phyloP scores from a whole-genome alignment of 2,797 vertebrate genomes.

The Petrocephalus schoutedeni region DNA sequence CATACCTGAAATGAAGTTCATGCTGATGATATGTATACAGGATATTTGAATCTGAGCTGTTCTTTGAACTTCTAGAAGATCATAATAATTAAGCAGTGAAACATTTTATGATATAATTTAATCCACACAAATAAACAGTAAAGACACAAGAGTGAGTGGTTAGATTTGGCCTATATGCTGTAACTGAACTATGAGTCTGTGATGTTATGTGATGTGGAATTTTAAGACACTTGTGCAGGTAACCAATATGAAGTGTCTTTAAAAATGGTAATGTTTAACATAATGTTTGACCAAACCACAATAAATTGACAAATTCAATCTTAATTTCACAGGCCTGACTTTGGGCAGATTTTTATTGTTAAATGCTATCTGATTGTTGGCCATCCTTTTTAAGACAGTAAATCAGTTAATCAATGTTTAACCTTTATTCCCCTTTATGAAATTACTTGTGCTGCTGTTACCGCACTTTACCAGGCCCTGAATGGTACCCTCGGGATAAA shows the following conservation, averaged over 20 bases:
- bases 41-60: not conserved
- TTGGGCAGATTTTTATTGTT: slow-evolving; percentile 28
- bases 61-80: not conserved
- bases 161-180: not conserved
- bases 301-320: not conserved
- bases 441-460: slow-evolving; percentile 37
- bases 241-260: not conserved
- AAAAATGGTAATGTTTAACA: not conserved
- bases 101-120: not conserved
- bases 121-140: not conserved
- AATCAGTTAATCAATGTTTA: slow-evolving; percentile 43
- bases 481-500: slow-evolving; percentile 54
- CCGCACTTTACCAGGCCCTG: slow-evolving; percentile 25
- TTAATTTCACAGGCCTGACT: not conserved
- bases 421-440: slow-evolving; percentile 35
- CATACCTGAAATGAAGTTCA: not conserved
- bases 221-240: not conserved
- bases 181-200: not conserved
- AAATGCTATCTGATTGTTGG: slow-evolving; percentile 32
- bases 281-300: slow-evolving; percentile 21
- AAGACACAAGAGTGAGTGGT: not conserved
- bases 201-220: not conserved
- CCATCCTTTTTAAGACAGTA: slow-evolving; percentile 32
- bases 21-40: not conserved
- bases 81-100: not conserved